These are phyloP conservation scores for Isichthys henryi DNA, from an alignment of 2,113 vertebrate species.

Conservation along the genomic window DNA sequence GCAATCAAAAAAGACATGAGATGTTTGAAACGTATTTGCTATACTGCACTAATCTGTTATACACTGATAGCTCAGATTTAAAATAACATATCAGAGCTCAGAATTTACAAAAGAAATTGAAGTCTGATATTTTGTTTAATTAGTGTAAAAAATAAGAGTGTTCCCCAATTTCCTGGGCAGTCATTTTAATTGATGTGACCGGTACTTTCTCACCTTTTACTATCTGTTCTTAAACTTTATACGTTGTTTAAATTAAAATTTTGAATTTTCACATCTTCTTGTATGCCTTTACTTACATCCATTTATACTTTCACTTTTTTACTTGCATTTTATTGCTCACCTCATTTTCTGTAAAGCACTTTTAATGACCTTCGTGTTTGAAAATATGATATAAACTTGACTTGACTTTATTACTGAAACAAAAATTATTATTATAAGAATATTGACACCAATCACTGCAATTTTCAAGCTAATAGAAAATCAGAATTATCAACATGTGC, in stretches of 20 bases:
- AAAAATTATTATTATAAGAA: not conserved
- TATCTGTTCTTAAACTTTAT: not conserved
- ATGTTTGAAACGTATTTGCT: not conserved
- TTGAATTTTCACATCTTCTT: not conserved
- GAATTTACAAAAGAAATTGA: not conserved
- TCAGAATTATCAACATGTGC: not conserved
- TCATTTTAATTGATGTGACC: not conserved
- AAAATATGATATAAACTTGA: not conserved
- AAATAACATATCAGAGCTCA: not conserved
- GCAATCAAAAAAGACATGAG: not conserved
- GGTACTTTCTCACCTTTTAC: not conserved
- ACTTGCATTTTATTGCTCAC: not conserved
- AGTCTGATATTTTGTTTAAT: not conserved
- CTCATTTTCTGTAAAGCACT: not conserved
- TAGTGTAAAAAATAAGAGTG: not conserved
- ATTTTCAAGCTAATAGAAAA: not conserved
- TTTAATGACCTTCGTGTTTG: not conserved
- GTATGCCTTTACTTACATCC: not conserved
- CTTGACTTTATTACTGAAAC: not conserved
- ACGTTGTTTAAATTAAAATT: not conserved
- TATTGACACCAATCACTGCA: not conserved
- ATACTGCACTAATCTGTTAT: not conserved
- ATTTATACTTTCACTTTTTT: not conserved
- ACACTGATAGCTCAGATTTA: not conserved
- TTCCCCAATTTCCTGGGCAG: not conserved